phyloP scores from a whole-genome alignment of 2,888 invertebrate genomes.

The Pristionchus maxplancki region DNA sequence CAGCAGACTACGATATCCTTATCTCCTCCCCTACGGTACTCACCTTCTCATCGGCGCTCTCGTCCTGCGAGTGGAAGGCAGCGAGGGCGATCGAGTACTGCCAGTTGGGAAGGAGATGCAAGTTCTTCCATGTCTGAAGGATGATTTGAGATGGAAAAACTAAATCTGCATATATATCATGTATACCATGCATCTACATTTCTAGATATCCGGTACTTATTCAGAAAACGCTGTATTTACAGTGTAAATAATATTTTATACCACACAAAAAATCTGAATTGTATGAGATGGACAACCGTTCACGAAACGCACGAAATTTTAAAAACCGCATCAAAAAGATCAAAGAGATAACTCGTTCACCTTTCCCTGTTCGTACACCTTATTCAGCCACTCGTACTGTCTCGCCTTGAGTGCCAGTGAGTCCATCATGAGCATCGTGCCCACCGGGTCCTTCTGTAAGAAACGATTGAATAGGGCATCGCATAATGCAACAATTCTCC shows the following conservation, averaged over 20 bases:
- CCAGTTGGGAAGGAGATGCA: conserved; percentile 90
- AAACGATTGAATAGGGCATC: neutral
- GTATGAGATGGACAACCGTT: too few species aligned
- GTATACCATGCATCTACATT: too few species aligned
- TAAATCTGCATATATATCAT: too few species aligned
- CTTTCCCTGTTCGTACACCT: conserved; percentile 80
- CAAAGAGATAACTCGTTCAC: conserved; percentile 64
- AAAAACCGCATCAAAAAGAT: neutral
- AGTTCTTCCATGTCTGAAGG: conserved; percentile 82
- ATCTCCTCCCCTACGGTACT: conserved; percentile 3
- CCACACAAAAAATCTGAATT: too few species aligned
- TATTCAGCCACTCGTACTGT: conserved; percentile 85
- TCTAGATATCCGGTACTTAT: too few species aligned
- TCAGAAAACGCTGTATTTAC: too few species aligned
- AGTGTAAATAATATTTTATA: too few species aligned
- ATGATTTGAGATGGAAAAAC: too few species aligned
- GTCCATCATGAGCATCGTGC: conserved; percentile 87
- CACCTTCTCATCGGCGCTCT: conserved; percentile 81
- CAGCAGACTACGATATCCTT: neutral
- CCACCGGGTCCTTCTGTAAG: conserved; percentile 84
- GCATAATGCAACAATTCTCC: too few species aligned
- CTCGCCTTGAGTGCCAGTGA: conserved; percentile 87
- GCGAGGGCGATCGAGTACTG: conserved; percentile 88
- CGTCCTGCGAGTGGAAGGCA: conserved; percentile 78
- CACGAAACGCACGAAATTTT: too few species aligned